These are phyloP conservation scores for Sphaeramia orbicularis DNA, from an alignment of 2,797 vertebrate genomes.

Conservation along the genomic window DNA sequence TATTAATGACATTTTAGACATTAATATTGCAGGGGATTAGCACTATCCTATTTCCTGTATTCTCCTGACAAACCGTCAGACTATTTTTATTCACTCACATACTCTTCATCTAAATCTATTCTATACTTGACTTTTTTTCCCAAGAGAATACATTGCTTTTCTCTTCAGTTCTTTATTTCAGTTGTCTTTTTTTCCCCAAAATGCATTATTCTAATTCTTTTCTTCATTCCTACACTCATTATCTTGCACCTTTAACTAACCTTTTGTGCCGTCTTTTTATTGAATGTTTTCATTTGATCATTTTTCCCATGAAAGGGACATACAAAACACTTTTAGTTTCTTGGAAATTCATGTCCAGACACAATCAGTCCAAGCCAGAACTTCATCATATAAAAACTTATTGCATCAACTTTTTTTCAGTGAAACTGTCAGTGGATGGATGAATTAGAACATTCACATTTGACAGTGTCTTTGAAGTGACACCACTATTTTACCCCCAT, in stretches of 20 bases:
- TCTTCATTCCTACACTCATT: neutral
- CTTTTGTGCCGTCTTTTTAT: neutral
- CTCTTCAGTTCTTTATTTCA: neutral
- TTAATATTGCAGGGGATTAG: slow-evolving; percentile 86
- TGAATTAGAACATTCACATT: too few species aligned
- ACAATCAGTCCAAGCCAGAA: too few species aligned
- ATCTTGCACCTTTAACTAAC: neutral
- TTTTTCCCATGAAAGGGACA: neutral
- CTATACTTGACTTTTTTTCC: slow-evolving; percentile 1
- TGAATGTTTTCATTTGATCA: too few species aligned
- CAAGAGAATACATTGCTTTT: neutral
- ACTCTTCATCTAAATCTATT: slow-evolving; percentile 34
- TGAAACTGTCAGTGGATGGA: too few species aligned
- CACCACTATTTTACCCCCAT: too few species aligned
- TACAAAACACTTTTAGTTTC: neutral
- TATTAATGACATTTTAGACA: slow-evolving; percentile 88
- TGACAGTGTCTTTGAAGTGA: too few species aligned
- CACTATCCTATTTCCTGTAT: slow-evolving; percentile 82
- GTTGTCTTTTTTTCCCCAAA: neutral
- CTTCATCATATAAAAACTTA: too few species aligned
- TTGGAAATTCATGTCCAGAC: too few species aligned
- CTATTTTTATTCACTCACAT: slow-evolving; percentile 46
- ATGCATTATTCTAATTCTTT: neutral
- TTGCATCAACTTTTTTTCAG: too few species aligned
- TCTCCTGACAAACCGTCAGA: slow-evolving; percentile 68